phyloP scores from a whole-genome alignment of 2,113 vertebrate genomes.

The Colistium nudipinnis region DNA sequence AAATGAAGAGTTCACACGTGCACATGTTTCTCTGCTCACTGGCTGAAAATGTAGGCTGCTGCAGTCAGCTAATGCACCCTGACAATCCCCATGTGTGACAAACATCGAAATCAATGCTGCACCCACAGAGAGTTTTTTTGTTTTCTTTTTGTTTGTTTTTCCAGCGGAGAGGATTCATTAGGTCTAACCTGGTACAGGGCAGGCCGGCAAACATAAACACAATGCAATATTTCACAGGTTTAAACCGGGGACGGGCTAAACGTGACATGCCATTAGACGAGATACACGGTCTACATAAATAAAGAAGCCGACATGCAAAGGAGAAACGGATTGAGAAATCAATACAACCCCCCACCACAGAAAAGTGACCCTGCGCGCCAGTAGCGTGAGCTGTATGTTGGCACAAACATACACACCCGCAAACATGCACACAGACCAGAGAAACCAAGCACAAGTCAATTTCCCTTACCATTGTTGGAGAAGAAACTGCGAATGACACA shows the following conservation, averaged over 20 bases:
- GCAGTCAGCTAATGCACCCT: conserved; percentile 55
- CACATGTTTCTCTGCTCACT: conserved; percentile 29
- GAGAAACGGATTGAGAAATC: conserved; percentile 40
- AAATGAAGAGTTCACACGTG: background rate
- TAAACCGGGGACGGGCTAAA: conserved; percentile 9
- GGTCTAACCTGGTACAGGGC: conserved; percentile 17
- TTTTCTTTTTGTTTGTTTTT: background rate
- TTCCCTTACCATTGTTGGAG: conserved; percentile 56
- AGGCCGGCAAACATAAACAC: background rate
- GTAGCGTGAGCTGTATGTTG: background rate
- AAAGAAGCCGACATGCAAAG: conserved; percentile 14
- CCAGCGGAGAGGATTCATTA: conserved; percentile 14
- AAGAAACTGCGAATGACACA: conserved; percentile 69
- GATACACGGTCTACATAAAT: background rate
- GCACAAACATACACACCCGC: background rate
- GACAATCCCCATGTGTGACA: conserved; percentile 33
- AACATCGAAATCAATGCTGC: conserved; percentile 57
- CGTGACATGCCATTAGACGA: conserved; percentile 24
- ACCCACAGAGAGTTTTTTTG: conserved; percentile 3
- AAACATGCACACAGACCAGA: background rate
- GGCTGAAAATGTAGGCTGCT: conserved; percentile 36
- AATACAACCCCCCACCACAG: conserved; percentile 1
- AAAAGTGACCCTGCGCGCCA: background rate
- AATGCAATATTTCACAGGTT: conserved; percentile 4
- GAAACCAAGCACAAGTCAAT: background rate